Evolutionary conservation across 2,888 invertebrate genomes (phyloP).

Genomic region (Limnephilus lunatus): DNA sequence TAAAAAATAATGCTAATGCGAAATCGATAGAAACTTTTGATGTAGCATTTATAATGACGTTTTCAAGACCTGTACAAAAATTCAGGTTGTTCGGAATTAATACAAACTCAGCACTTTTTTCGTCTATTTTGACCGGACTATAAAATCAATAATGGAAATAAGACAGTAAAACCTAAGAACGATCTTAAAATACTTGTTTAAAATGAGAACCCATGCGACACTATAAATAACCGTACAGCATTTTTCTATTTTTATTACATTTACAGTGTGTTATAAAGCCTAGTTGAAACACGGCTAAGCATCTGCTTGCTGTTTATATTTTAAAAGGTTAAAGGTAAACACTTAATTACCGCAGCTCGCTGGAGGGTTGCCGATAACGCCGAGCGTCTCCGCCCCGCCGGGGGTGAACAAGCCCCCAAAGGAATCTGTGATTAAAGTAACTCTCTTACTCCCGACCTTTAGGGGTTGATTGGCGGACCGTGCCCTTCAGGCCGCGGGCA

Average conservation of each 20-base stretch:
- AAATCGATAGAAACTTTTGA: too few relatives aligned
- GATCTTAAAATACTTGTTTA: not conserved
- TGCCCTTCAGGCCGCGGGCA: not conserved
- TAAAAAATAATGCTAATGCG: too few relatives aligned
- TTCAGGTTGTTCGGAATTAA: too few relatives aligned
- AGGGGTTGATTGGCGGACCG: constrained; percentile 22
- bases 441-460: constrained; percentile 31
- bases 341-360: constrained; percentile 17
- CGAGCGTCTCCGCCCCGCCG: not conserved
- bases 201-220: not conserved
- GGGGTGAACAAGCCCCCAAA: not conserved
- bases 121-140: too few relatives aligned
- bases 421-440: constrained; percentile 38
- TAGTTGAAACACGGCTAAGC: not conserved
- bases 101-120: too few relatives aligned
- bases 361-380: constrained; percentile 35
- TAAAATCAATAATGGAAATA: too few relatives aligned
- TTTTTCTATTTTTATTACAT: not conserved
- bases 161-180: not conserved
- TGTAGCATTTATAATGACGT: too few relatives aligned
- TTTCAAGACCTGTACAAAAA: too few relatives aligned
- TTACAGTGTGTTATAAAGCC: not conserved
- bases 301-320: not conserved
- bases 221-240: not conserved
- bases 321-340: constrained; percentile 24